These are phyloP conservation scores for Ploceus nigricollis DNA, from an alignment of 2,113 vertebrate genomes.

Conservation along the genomic window DNA sequence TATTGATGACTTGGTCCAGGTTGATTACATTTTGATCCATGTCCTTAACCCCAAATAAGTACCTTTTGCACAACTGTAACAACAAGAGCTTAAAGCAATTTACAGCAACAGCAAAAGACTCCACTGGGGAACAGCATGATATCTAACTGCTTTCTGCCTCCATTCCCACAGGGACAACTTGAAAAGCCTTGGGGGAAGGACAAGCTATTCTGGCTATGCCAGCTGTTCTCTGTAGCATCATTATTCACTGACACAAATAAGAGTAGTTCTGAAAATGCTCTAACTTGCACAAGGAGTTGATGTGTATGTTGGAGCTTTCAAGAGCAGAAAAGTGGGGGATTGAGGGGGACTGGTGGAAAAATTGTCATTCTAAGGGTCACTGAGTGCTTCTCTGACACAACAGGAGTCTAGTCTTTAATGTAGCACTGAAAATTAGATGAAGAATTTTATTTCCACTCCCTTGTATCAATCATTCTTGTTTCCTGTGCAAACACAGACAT, in stretches of 20 bases:
- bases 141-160: not conserved
- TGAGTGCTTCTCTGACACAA: not conserved
- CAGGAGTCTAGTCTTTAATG: not conserved
- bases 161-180: constrained; percentile 1
- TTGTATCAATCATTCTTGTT: constrained; percentile 60
- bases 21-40: not conserved
- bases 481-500: constrained; percentile 73
- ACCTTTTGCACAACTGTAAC: not conserved
- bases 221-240: not conserved
- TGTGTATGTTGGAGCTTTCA: not conserved
- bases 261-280: not conserved
- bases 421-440: constrained; percentile 17
- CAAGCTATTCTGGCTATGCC: not conserved
- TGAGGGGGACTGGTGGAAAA: not conserved
- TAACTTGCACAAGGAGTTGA: not conserved
- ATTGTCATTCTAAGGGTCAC: not conserved
- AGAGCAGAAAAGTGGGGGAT: not conserved
- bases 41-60: not conserved
- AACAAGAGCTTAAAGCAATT: constrained; percentile 22
- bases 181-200: constrained; percentile 1
- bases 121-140: not conserved
- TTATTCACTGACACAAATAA: not conserved
- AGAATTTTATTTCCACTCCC: constrained; percentile 33
- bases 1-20: not conserved
- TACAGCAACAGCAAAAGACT: not conserved